These are phyloP conservation scores for Poeciliopsis occidentalis DNA, from an alignment of 2,113 vertebrate genomes.

Conservation along the genomic window DNA sequence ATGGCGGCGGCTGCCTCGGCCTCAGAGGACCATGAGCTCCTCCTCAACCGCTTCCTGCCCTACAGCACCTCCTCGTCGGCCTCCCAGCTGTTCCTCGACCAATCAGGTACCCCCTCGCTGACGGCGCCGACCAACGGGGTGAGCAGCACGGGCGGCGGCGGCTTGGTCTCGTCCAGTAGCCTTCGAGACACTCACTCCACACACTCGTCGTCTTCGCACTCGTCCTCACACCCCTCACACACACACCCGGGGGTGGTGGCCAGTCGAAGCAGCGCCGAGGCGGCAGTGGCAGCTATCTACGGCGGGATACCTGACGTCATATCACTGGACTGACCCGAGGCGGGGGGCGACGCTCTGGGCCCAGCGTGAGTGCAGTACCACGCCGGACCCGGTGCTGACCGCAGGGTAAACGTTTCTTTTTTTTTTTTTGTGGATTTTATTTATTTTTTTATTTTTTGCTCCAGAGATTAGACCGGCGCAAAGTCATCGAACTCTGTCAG, in stretches of 20 bases:
- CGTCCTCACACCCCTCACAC: slow-evolving; percentile 77
- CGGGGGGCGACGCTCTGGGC: slow-evolving; percentile 7
- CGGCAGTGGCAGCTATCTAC: slow-evolving; percentile 87
- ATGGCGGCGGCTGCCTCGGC: slow-evolving; percentile 91
- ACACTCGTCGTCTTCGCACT: slow-evolving; percentile 77
- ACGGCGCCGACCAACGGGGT: slow-evolving; percentile 83
- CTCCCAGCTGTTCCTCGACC: slow-evolving; percentile 95
- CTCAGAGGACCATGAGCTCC: slow-evolving; percentile 94
- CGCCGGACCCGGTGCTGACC: slow-evolving; percentile 20
- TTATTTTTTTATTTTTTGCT: slow-evolving; percentile 2
- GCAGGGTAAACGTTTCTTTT: slow-evolving; percentile 32
- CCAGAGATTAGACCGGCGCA: slow-evolving; percentile 41
- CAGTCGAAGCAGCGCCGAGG: slow-evolving; percentile 82
- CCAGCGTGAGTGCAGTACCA: slow-evolving; percentile 18
- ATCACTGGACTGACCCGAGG: slow-evolving; percentile 89
- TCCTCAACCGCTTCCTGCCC: slow-evolving; percentile 92
- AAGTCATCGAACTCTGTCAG: slow-evolving; percentile 17
- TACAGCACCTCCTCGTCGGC: slow-evolving; percentile 82
- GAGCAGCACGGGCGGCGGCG: slow-evolving; percentile 86
- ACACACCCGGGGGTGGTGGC: slow-evolving; percentile 67
- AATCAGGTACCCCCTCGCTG: slow-evolving; percentile 85
- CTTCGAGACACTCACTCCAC: slow-evolving; percentile 86
- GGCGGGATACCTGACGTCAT: slow-evolving; percentile 96
- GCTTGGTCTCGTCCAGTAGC: slow-evolving; percentile 91
- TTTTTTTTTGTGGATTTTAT: too few relatives aligned